phyloP scores from a whole-genome alignment of 2,888 invertebrate genomes.

The Cheilosia variabilis region DNA sequence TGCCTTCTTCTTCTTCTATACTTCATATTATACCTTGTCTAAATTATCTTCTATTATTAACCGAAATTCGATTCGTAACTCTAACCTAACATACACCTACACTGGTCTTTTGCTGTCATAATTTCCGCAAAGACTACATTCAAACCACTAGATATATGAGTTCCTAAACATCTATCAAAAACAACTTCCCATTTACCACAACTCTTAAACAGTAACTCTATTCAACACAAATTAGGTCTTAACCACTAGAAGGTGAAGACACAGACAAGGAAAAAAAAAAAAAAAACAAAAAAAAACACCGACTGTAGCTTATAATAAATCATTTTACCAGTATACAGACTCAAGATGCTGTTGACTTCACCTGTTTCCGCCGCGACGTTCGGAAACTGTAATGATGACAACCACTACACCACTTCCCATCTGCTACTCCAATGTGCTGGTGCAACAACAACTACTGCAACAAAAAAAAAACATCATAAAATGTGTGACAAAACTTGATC shows the following conservation, averaged over 20 bases:
- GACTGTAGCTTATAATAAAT: slow-evolving; percentile 6
- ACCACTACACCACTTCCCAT: slow-evolving; percentile 12
- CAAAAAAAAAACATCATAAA: slow-evolving; percentile 14
- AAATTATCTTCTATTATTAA: too few relatives aligned
- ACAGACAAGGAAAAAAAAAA: not conserved
- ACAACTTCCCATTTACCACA: too few relatives aligned
- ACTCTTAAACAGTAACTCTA: slow-evolving; percentile 2
- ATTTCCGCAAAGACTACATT: too few relatives aligned
- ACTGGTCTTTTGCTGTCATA: too few relatives aligned
- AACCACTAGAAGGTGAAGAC: not conserved
- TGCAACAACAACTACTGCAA: slow-evolving; percentile 4
- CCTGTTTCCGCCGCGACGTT: slow-evolving; percentile 15
- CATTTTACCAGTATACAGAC: not conserved
- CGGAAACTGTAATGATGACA: slow-evolving; percentile 12
- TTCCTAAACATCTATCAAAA: too few relatives aligned
- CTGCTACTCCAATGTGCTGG: not conserved
- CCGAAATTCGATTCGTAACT: too few relatives aligned
- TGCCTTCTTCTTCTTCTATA: too few relatives aligned
- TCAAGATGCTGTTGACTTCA: not conserved
- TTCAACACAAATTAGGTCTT: slow-evolving; percentile 9
- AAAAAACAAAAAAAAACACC: not conserved
- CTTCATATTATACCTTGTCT: too few relatives aligned
- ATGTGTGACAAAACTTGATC: slow-evolving; percentile 56
- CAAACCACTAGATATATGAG: too few relatives aligned
- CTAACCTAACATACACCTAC: too few relatives aligned